These are phyloP conservation scores for Cacoxenus indagator DNA, from an alignment of 2,888 invertebrate genomes.

Conservation along the genomic window DNA sequence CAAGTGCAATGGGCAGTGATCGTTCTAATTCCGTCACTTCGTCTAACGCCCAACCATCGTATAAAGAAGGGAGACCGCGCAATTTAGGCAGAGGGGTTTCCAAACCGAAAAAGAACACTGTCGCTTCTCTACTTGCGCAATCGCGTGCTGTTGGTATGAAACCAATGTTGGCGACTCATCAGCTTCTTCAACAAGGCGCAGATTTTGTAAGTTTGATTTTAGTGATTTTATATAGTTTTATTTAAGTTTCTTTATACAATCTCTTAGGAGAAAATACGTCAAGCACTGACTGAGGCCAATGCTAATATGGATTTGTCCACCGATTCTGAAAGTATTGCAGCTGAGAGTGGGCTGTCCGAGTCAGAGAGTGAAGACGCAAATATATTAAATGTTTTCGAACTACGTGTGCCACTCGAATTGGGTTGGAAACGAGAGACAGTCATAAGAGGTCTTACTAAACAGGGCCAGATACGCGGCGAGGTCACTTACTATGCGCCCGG, in stretches of 20 bases:
- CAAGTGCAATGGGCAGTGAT: conserved; percentile 37
- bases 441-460: conserved; percentile 87
- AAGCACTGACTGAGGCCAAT: conserved; percentile 73
- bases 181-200: conserved; percentile 72
- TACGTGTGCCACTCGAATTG: conserved; percentile 77
- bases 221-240: background rate
- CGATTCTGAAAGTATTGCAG: conserved; percentile 75
- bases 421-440: conserved; percentile 96
- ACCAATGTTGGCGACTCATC: conserved; percentile 82
- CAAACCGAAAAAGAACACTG: conserved; percentile 93
- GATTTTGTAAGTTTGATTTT: conserved; percentile 70
- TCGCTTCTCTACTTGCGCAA: conserved; percentile 88
- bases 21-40: conserved; percentile 39
- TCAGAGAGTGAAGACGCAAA: conserved; percentile 74
- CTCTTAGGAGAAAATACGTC: conserved; percentile 73
- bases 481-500: conserved; percentile 88
- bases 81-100: conserved; percentile 89
- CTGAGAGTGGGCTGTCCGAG: conserved; percentile 74
- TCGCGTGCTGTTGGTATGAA: conserved; percentile 86
- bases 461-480: conserved; percentile 92
- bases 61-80: conserved; percentile 83
- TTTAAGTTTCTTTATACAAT: background rate
- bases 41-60: conserved; percentile 28
- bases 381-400: conserved; percentile 71
- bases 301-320: conserved; percentile 74